Conservation (phyloP, 2,888 invertebrate species). For the Hermaeophaga mercurialis region DNA sequence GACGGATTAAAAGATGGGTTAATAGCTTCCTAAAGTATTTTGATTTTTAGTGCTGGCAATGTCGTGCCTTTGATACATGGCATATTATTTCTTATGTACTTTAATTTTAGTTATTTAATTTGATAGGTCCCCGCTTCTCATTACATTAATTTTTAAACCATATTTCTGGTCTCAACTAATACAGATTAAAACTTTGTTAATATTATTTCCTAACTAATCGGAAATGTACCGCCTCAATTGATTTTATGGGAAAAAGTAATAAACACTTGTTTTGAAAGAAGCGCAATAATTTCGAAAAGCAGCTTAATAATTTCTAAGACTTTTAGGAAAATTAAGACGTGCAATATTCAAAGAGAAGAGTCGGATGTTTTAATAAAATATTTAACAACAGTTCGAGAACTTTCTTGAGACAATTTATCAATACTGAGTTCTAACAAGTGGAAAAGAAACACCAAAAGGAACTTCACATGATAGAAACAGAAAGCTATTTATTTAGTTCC, state of each 20-base stretch:
- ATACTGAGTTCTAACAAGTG: constrained; percentile 37
- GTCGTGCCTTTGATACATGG: too few species aligned
- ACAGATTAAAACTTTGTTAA: too few species aligned
- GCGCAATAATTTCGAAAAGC: background rate
- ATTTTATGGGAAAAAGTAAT: background rate
- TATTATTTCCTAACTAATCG: too few species aligned
- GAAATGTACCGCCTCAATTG: too few species aligned
- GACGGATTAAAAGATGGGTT: too few species aligned
- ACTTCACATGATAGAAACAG: constrained; percentile 18
- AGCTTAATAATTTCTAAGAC: constrained; percentile 27
- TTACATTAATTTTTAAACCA: too few species aligned
- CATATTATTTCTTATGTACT: too few species aligned
- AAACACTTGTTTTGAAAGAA: background rate
- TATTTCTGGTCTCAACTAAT: too few species aligned
- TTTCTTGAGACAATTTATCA: constrained; percentile 36
- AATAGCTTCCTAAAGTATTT: too few species aligned
- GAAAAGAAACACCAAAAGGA: constrained; percentile 29
- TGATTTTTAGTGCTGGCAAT: too few species aligned
- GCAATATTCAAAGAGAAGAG: constrained; percentile 36
- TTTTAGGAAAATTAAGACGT: constrained; percentile 40
- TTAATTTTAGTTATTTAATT: too few species aligned
- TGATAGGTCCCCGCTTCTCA: too few species aligned
- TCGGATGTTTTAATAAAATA: constrained; percentile 32
- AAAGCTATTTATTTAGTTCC: constrained; percentile 24
- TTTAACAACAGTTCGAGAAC: constrained; percentile 32